These are phyloP conservation scores for Diplosoma virens DNA, from an alignment of 23 tunicate genomes.

Conservation along the genomic window DNA sequence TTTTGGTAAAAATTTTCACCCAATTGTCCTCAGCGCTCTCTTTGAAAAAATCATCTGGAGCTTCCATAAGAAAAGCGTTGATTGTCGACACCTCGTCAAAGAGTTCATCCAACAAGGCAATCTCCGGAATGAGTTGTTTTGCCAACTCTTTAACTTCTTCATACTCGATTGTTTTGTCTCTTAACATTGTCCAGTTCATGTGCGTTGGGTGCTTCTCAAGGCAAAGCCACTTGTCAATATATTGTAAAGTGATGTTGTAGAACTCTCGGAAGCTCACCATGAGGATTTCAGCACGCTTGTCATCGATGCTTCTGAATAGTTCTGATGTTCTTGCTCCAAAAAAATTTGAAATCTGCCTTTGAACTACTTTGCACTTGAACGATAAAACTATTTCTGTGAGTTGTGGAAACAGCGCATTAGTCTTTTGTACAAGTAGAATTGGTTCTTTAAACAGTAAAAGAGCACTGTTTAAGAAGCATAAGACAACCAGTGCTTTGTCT, in stretches of 20 bases:
- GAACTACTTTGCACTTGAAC: conserved; percentile 38
- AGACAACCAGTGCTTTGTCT: conserved; percentile 41
- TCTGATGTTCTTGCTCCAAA: conserved; percentile 68
- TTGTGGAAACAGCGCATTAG: conserved; percentile 55
- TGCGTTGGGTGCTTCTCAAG: conserved; percentile 51
- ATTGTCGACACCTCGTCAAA: conserved; percentile 61
- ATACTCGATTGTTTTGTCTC: conserved; percentile 31
- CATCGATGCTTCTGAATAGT: conserved; percentile 52
- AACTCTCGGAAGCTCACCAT: conserved; percentile 48
- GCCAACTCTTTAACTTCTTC: conserved; percentile 43
- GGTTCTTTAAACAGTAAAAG: conserved; percentile 31
- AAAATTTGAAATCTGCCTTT: no score
- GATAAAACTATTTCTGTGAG: conserved; percentile 46
- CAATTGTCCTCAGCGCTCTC: no score
- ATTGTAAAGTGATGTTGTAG: conserved; percentile 34
- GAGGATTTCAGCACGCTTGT: conserved; percentile 56
- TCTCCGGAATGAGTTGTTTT: conserved; percentile 50
- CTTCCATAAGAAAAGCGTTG: conserved; percentile 55
- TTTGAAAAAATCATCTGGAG: no score
- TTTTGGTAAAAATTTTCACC: no score
- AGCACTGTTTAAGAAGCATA: conserved; percentile 48
- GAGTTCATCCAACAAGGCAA: conserved; percentile 57
- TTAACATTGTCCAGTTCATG: conserved; percentile 60
- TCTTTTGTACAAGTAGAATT: conserved; percentile 36
- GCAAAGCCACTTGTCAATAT: conserved; percentile 63